Evolutionary conservation across 2,888 invertebrate genomes (phyloP).

Genomic region (Agriotes lineatus): DNA sequence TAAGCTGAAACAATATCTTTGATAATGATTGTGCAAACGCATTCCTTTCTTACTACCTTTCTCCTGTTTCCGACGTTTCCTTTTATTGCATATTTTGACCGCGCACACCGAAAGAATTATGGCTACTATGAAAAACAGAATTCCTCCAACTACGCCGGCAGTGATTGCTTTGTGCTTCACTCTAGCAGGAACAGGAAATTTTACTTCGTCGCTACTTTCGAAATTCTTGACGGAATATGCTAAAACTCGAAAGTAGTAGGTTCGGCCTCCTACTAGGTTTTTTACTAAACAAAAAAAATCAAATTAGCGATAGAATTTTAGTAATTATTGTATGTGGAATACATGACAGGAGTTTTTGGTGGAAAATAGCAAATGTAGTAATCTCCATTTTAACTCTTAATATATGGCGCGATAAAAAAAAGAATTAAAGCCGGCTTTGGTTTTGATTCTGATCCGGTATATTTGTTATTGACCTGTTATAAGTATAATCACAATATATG

Average conservation of each 20-base stretch:
- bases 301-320: too few species aligned
- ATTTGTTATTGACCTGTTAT: too few species aligned
- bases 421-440: too few species aligned
- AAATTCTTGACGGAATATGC: constrained; percentile 89
- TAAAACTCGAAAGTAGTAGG: constrained; percentile 92
- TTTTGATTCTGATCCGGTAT: too few species aligned
- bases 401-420: too few species aligned
- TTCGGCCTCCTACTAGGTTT: constrained; percentile 90
- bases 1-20: constrained; percentile 82
- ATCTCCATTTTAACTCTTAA: too few species aligned
- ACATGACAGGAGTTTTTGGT: not conserved
- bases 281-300: constrained; percentile 74
- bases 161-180: constrained; percentile 96
- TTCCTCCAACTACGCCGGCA: constrained; percentile 96
- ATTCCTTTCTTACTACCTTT: constrained; percentile 77
- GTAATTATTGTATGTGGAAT: too few species aligned
- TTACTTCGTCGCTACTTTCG: constrained; percentile 89
- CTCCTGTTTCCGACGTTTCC: constrained; percentile 96
- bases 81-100: constrained; percentile 97
- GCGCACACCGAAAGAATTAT: constrained; percentile 97
- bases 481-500: too few species aligned
- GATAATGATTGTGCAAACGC: constrained; percentile 1
- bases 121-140: constrained; percentile 97
- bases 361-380: too few species aligned
- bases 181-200: constrained; percentile 89